Base-by-base conservation (phyloP, 2,113 vertebrate genomes). In the Nyctibius bracteatus region DNA sequence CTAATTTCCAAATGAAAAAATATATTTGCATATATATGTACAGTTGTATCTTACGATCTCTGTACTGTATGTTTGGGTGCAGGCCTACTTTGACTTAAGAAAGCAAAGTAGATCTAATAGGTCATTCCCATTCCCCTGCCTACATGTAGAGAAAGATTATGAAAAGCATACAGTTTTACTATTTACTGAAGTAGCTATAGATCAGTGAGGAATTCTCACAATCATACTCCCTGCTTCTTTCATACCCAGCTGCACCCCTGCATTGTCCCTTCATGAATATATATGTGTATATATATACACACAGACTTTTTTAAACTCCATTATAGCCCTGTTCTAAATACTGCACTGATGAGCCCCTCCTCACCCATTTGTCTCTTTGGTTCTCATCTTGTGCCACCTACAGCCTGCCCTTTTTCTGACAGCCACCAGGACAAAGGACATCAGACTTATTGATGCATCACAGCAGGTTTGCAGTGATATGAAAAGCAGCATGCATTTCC, bases 371-470 rank as follows among this genome's bases (percentile, higher is more conserved):
- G 12, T 52, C 55, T 63, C 37, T 91, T 54, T 21, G 86, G 59
- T 57, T 93, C 86, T 88, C 83, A 84, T 33, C 85, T 55, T 88
- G 44, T 74, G 65, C 51, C 43, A 74, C 82, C 41, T 81, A 74
- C 20, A 81, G 75, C 55, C 41, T 63, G 37, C 10, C 70, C 61
- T 95, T 94, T 86, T 85, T 31, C 83, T 57, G 47, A 70, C 52
- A 91, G 65, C 19, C 81, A 71, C 30, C 43, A 72, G 27, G 55
- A 93, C n/a, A 81, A 95, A 81, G 52, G 31, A 91, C 51, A 71
- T 51, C 19, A 81, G 47, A 89, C 28, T 92, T 61, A 81, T 0
- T 44, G 27, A 92, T 88, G 73, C 84, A 81, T 47, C 65, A 59
- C 86, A 88, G 68, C 44, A 70, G 0, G 28, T 41, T 59, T 83